Conservation (phyloP, 2,888 invertebrate genomes). For the Desoria tigrina region DNA sequence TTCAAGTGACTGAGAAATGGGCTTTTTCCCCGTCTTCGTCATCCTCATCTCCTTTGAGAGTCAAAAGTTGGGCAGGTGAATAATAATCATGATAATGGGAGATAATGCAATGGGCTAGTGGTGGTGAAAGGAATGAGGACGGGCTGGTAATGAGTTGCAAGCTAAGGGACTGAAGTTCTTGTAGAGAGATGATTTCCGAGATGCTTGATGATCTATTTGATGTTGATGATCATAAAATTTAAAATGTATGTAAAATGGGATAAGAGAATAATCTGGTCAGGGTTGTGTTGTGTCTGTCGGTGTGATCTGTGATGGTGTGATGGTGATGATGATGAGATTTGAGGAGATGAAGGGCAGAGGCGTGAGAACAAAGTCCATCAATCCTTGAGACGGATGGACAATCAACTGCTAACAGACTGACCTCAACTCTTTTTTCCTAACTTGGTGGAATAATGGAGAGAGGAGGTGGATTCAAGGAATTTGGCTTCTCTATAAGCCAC, state of each 20-base stretch:
- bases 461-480: conserved; percentile 15
- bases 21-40: neutral
- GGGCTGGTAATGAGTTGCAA: too few relatives aligned
- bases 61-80: conserved; percentile 8
- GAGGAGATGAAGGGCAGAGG: conserved; percentile 11
- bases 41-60: neutral
- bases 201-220: too few relatives aligned
- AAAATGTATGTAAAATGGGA: neutral
- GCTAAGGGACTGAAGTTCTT: too few relatives aligned
- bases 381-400: conserved; percentile 8
- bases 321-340: conserved; percentile 3
- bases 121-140: too few relatives aligned
- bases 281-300: too few relatives aligned
- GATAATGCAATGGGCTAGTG: neutral
- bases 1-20: neutral
- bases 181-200: too few relatives aligned
- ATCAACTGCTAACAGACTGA: conserved; percentile 27
- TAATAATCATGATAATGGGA: conserved; percentile 2
- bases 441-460: conserved; percentile 8
- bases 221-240: neutral
- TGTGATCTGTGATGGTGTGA: neutral
- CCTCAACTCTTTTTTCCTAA: conserved; percentile 27
- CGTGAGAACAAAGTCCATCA: conserved; percentile 21
- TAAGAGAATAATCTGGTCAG: too few relatives aligned
- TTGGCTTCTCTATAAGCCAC: neutral